Evolutionary conservation across 2,888 invertebrate genomes (phyloP), one percentile per base, ranked within the genome.

Genomic region (Pocota personata): DNA sequence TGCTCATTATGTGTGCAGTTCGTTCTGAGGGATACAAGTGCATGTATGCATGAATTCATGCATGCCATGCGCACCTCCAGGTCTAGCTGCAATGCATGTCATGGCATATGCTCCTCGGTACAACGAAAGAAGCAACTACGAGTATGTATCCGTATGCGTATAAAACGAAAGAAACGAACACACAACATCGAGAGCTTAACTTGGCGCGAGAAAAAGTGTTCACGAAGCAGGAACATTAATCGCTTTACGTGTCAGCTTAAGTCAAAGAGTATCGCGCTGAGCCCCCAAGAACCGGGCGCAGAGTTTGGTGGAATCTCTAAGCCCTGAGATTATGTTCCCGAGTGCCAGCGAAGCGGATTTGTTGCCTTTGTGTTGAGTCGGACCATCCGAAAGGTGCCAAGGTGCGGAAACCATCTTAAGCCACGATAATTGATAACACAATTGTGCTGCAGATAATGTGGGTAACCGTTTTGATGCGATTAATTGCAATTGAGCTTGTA

Each of bases 161-260:
- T 32, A 19, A 60, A 43, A 67, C 52, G 27, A 46, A 30, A 55
- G 24, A 27, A 57, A 14, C 40, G 7, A 67, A 14, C 32, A 40
- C 32, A 66, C 5, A 60, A 32, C 40, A 60, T 32, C 30, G 67
- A 62, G 72, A 62, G 60, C 67, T 78, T 73, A 79, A 66, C 64
- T 40, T 46, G 62, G 48, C 66, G 55, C 67, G 58, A 69, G 66
- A 75, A 58, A 64, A 50, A 64, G 69, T 82, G 82, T 55, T 82
- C 79, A 69, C 78, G 46, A 69, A 55, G 73, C 78, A 75, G 21
- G n/a, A 80, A 71, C 64, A 75, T 71, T 84, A 84, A 84, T 84
- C 84, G 75, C 84, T 84, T 84, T 79, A 79, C 79, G 84, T 84
- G 84, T 84, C 84, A 84, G 84, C 84, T 84, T 84, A 84, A 84